These are phyloP conservation scores for Ploceus nigricollis DNA, from an alignment of 2,113 vertebrate genomes.

Conservation along the genomic window DNA sequence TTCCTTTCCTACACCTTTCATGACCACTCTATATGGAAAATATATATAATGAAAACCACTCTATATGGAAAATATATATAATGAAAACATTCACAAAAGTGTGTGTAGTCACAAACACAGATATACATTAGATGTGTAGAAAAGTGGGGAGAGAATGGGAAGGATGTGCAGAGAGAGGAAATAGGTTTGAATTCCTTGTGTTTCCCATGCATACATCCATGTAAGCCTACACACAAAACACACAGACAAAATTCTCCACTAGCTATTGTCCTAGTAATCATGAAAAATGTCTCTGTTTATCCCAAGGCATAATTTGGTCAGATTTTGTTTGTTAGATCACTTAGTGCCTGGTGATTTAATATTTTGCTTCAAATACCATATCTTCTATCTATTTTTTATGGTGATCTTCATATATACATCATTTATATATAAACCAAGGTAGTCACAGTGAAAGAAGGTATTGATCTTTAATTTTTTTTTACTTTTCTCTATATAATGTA, in stretches of 20 bases:
- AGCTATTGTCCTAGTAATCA: constrained; percentile 46
- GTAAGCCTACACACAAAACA: background rate
- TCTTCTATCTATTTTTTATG: constrained; percentile 77
- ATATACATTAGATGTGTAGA: background rate
- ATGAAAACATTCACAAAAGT: background rate
- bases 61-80: background rate
- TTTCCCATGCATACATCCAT: background rate
- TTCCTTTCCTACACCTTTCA: background rate
- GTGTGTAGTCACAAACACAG: background rate
- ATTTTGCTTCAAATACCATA: constrained; percentile 66
- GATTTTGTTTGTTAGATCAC: constrained; percentile 53
- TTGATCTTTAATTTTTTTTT: constrained; percentile 52
- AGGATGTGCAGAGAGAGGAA: fast-evolving
- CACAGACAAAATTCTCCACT: background rate
- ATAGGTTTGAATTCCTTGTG: background rate
- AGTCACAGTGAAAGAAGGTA: constrained; percentile 32
- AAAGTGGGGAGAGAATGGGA: background rate
- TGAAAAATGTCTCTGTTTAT: constrained; percentile 42
- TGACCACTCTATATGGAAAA: background rate
- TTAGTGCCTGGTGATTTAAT: constrained; percentile 58
- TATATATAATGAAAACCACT: background rate
- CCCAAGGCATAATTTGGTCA: constrained; percentile 50
- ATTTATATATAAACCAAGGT: background rate
- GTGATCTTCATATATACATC: constrained; percentile 38
- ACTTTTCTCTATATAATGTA: background rate